Evolutionary conservation across 2,113 vertebrate genomes (phyloP), one percentile per base, ranked within the genome.

Genomic region (Anhinga anhinga): DNA sequence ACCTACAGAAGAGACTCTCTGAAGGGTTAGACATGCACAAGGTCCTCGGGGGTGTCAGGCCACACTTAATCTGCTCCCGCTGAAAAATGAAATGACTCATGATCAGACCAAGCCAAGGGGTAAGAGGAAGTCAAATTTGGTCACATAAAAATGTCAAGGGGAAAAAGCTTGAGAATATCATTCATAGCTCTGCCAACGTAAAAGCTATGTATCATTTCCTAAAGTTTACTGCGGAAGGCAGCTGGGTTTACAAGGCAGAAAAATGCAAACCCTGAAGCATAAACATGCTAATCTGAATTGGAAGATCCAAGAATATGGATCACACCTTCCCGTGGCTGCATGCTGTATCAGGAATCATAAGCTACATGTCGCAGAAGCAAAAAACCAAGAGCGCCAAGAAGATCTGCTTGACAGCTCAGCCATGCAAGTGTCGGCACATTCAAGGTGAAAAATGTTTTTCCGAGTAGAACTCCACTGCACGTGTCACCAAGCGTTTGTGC

Each of bases 111-210:
- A 32, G 15, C 0, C 76, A 53, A 22, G 29, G 9, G 10, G 27
- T 3, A 49, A 82, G 27, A 66, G 9, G 16, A 91, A 58, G 59
- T 7, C 30, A 10, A 77, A 77, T 59, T 12, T 52, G 45, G 40
- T n/a, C 30, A 73, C 23, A 7, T 9, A 21, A 49, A 63, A 69
- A 15, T 0, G 2, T 9, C 23, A 47, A 70, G 22, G 21, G 38
- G 11, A 25, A 45, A 40, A 69, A 23, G 2, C 30, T 1, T 3
- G 3, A 67, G n/a, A 70, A 15, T 13, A 61, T 11, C 3, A 0
- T 63, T 77, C 21, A 32, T 32, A 29, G 10, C 49, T 86, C 25
- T 3, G 22, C 38, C 42, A 7, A 55, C 44, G 42, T 20, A 30
- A 61, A 53, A 61, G 32, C 38, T 34, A 34, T 8, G 4, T 8